Evolutionary conservation across 2,113 vertebrate genomes (phyloP).

Genomic region (Bubalus kerabau): DNA sequence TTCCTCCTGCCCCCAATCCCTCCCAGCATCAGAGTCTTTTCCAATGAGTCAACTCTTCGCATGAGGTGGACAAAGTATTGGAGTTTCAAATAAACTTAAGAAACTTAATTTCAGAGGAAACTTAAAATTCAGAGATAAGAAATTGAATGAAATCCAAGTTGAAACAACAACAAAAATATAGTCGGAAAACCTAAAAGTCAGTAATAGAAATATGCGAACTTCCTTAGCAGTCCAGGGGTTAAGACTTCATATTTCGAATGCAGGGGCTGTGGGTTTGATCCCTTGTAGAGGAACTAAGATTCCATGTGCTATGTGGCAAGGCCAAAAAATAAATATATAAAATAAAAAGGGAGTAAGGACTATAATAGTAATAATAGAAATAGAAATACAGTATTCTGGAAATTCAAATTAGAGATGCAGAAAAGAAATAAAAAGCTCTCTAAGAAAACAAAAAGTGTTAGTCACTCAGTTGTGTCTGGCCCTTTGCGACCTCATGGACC

Average conservation of each 20-base stretch:
- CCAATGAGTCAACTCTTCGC: too few species aligned
- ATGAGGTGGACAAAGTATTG: too few species aligned
- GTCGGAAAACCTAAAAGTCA: not conserved
- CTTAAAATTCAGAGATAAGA: not conserved
- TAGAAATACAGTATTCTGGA: not conserved
- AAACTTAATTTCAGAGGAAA: not conserved
- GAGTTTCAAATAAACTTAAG: not conserved
- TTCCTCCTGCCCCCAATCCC: too few species aligned
- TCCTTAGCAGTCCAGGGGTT: not conserved
- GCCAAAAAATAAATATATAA: not conserved
- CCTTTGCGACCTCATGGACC: not conserved
- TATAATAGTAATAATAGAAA: not conserved
- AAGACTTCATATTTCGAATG: not conserved
- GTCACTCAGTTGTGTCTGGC: not conserved
- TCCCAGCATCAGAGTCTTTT: too few species aligned
- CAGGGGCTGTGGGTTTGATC: not conserved
- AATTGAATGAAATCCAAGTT: not conserved
- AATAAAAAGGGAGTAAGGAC: not conserved
- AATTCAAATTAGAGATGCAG: not conserved
- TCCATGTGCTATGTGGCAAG: fast-evolving
- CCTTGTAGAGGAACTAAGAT: not conserved
- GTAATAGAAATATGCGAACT: not conserved
- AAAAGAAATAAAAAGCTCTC: not conserved
- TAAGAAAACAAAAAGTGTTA: not conserved
- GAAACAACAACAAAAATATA: not conserved